These are phyloP conservation scores for Polyommatus icarus DNA, from an alignment of 2,888 invertebrate species.

Conservation along the genomic window DNA sequence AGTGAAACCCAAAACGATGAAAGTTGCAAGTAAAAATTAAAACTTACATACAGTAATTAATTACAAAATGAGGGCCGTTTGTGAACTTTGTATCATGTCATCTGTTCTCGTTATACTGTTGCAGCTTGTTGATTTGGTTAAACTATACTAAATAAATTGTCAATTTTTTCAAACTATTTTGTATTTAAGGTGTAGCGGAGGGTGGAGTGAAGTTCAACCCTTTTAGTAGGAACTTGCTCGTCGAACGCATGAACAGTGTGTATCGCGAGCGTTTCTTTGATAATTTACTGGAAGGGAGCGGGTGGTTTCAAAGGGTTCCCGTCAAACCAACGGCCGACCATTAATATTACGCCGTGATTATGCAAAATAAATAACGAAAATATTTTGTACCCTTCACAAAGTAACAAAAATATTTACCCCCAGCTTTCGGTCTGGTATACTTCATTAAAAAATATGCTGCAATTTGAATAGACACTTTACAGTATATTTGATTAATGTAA, in stretches of 20 bases:
- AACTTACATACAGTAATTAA: too few relatives aligned
- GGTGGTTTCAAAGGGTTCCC: constrained; percentile 37
- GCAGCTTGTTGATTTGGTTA: too few relatives aligned
- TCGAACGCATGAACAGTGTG: constrained; percentile 32
- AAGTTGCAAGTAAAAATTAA: too few relatives aligned
- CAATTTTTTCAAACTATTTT: neutral
- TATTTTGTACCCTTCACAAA: neutral
- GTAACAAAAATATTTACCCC: neutral
- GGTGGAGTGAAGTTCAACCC: too few relatives aligned
- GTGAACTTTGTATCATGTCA: too few relatives aligned
- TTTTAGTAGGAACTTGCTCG: neutral
- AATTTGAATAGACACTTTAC: too few relatives aligned
- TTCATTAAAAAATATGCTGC: neutral
- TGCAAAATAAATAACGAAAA: constrained; percentile 28
- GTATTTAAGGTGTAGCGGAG: too few relatives aligned
- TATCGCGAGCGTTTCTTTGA: constrained; percentile 36
- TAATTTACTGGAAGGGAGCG: constrained; percentile 38
- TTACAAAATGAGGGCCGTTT: too few relatives aligned
- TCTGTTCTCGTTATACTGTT: too few relatives aligned
- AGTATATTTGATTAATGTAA: neutral
- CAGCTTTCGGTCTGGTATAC: neutral
- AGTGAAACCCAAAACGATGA: too few relatives aligned
- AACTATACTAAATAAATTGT: neutral
- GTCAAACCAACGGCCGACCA: constrained; percentile 33
- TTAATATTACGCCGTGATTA: constrained; percentile 34